phyloP scores from a whole-genome alignment of 2,797 vertebrate species.

The Protosalanx chinensis region DNA sequence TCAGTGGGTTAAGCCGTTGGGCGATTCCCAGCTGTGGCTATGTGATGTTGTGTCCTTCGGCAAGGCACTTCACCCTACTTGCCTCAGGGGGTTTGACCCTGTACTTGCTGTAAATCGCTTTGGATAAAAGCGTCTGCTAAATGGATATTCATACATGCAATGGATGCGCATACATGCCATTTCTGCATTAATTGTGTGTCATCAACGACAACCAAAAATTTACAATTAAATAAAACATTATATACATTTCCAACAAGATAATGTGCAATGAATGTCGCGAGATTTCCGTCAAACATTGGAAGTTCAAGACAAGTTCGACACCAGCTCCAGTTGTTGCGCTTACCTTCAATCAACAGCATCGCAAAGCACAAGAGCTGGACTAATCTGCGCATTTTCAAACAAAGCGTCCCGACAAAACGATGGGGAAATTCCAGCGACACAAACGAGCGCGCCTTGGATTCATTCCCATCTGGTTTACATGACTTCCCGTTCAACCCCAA shows the following conservation, averaged over 20 bases:
- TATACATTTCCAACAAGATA: neutral
- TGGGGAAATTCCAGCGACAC: slow-evolving; percentile 1
- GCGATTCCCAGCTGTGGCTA: no score
- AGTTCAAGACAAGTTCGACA: neutral
- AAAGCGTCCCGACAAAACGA: slow-evolving; percentile 19
- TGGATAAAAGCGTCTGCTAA: no score
- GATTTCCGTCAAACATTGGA: no score
- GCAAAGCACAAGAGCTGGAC: slow-evolving; percentile 52
- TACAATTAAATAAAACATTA: neutral
- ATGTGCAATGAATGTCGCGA: neutral
- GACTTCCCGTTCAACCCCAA: slow-evolving; percentile 57
- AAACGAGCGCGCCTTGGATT: slow-evolving; percentile 29
- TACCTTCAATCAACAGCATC: slow-evolving; percentile 66
- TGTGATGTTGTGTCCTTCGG: no score
- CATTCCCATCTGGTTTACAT: slow-evolving; percentile 48
- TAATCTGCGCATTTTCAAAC: slow-evolving; percentile 45
- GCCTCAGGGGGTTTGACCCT: no score
- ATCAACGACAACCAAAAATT: neutral
- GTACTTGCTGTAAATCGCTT: no score
- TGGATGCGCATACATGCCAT: neutral
- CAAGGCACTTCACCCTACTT: no score
- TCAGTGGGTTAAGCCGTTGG: neutral
- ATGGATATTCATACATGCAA: no score
- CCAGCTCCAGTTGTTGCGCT: slow-evolving; percentile 25
- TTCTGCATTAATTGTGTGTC: neutral